phyloP scores from a whole-genome alignment of 2,797 vertebrate genomes.

The Trachops cirrhosus region DNA sequence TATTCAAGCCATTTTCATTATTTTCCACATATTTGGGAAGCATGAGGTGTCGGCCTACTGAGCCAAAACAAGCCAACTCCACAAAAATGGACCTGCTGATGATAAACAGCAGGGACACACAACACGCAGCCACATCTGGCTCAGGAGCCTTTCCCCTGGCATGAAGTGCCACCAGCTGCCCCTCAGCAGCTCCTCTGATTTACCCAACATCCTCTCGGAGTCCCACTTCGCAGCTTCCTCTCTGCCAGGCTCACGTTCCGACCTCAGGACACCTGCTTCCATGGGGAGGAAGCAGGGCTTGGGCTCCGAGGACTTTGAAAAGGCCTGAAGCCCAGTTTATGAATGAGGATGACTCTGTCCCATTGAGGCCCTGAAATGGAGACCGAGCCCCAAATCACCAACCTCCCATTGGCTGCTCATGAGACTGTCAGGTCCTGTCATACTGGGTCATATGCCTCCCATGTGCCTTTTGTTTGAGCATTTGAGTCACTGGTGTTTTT shows the following conservation, averaged over 20 bases:
- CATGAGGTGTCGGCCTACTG: not conserved
- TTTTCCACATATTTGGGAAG: constrained; percentile 37
- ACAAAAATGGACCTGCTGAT: not conserved
- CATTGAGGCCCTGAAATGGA: not conserved
- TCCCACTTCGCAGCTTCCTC: not conserved
- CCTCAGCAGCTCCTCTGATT: not conserved
- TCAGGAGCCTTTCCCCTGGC: not conserved
- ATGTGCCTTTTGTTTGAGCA: not conserved
- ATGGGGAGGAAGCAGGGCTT: not conserved
- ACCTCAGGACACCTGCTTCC: not conserved
- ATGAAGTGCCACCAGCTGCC: not conserved
- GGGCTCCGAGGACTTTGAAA: not conserved
- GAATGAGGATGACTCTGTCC: not conserved
- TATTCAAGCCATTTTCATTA: constrained; percentile 2
- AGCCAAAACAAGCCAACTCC: not conserved
- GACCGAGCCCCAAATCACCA: not conserved
- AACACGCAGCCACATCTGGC: not conserved
- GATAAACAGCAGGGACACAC: not conserved
- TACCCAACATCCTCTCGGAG: not conserved
- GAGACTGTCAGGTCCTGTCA: not conserved
- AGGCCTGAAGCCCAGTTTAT: not conserved
- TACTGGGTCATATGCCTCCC: not conserved
- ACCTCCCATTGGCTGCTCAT: not conserved
- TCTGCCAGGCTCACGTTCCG: not conserved
- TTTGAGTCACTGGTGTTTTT: not conserved